Evolutionary conservation across 1,140 invertebrate species (phyloP), one percentile per base, ranked within the genome.

Genomic region (Nephotettix cincticeps): DNA sequence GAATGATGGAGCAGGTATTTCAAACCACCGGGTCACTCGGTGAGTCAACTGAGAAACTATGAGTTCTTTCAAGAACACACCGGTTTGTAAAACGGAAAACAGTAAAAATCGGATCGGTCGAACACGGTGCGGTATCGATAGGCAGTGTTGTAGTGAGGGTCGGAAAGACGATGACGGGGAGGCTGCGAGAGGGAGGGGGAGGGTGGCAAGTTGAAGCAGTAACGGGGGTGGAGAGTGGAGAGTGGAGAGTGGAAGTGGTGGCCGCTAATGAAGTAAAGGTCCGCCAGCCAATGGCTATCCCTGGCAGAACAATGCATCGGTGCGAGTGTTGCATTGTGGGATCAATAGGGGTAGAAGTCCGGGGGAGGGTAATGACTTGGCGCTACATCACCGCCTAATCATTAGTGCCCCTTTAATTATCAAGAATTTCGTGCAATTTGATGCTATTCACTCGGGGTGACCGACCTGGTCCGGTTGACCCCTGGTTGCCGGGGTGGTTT

Each of bases 381-480:
- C 47, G 4, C 13, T 19, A 6, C 21, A 14, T 23, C 56, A 14
- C 56, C 13, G 56, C 56, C 56, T 61, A 61, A 61, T 61, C 56
- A 61, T 61, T 61, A 61, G 56, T 61, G 56, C 56, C 56, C 56
- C 56, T 61, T 61, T 61, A 61, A 61, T 61, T 61, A 61, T 61
- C 56, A 61, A 61, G 56, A 61, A 61, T 61, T 61, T 61, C 56
- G 25, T 61, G 56, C 56, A 61, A 61, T 61, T 61, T 61, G 56
- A 61, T 61, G 56, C 56, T 61, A 61, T 61, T 61, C 56, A 61
- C 9, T 14, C 11, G 21, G 56, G 14, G 56, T 61, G 56, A 61
- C 32, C 32, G 32, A 36, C 32, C 32, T 17, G 6, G 36, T 6
- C 36, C 36, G 17, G 36, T n/a, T n/a, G n/a, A n/a, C n/a, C n/a